A percentile compares a stretch with the other conserved stretches of the same genome.
These are phyloP conservation scores for Coranthus polyacanthus DNA, from an alignment of 2,797 vertebrate species.

Conservation along the genomic window DNA sequence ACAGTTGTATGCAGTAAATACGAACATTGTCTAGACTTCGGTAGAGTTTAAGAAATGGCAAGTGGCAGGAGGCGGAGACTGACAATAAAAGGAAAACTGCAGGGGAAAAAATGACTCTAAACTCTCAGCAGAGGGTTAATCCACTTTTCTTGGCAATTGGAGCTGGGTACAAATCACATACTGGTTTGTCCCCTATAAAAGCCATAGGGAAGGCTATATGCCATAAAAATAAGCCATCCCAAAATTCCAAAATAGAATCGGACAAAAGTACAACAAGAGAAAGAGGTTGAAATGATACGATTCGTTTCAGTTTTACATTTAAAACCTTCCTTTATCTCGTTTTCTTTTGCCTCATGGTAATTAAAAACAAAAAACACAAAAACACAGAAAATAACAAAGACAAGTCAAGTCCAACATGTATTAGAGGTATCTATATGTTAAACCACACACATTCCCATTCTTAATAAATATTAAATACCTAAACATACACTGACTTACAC, in stretches of 20 bases:
- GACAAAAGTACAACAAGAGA: constrained; percentile 58
- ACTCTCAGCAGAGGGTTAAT: constrained; percentile 77
- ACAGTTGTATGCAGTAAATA: constrained; percentile 44
- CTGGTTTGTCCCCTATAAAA: constrained; percentile 68
- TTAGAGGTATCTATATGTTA: too few species aligned
- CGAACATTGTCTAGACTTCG: constrained; percentile 41
- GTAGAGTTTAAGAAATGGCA: constrained; percentile 30
- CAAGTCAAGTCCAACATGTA: too few species aligned
- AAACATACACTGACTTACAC: constrained; percentile 33
- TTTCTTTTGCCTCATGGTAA: constrained; percentile 6
- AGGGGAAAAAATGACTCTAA: constrained; percentile 63
- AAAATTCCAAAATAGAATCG: constrained; percentile 45
- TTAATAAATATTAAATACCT: too few species aligned
- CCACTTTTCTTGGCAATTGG: constrained; percentile 71
- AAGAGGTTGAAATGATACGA: constrained; percentile 8
- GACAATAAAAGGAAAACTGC: constrained; percentile 57
- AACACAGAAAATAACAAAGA: background rate
- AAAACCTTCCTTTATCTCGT: constrained; percentile 9
- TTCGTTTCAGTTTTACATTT: constrained; percentile 3
- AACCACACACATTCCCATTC: too few species aligned
- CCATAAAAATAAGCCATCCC: too few species aligned
- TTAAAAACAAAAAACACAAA: constrained; percentile 37
- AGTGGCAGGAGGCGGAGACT: constrained; percentile 34
- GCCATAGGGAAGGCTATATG: constrained; percentile 43
- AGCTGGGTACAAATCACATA: constrained; percentile 62